Evolutionary conservation across 2,113 vertebrate species (phyloP).

Genomic region (Peromyscus leucopus): DNA sequence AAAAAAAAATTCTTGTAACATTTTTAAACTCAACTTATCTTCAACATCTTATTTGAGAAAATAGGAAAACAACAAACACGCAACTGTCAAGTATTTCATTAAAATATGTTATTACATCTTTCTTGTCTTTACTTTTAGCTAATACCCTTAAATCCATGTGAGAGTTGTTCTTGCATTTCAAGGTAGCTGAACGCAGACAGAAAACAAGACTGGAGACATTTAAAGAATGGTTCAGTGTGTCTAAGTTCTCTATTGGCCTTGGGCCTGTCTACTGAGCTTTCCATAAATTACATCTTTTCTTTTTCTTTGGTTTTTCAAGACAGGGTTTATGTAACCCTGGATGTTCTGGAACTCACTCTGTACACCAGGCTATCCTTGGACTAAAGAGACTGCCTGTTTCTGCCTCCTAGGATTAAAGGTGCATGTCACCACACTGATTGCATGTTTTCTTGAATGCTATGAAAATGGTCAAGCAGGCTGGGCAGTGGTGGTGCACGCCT

Average conservation of each 20-base stretch:
- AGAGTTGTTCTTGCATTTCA: neutral
- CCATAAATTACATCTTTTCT: neutral
- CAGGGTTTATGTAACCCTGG: neutral
- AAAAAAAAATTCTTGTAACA: constrained; percentile 3
- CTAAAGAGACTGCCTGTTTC: neutral
- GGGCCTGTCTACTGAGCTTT: neutral
- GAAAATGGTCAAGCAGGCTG: neutral
- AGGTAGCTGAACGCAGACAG: neutral
- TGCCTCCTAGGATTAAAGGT: neutral
- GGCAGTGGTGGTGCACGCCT: too few species aligned
- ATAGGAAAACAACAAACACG: neutral
- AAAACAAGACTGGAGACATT: neutral
- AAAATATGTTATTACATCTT: neutral
- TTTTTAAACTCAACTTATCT: neutral
- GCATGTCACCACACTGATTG: neutral
- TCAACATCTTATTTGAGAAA: constrained; percentile 22
- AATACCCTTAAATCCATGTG: neutral
- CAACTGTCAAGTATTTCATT: neutral
- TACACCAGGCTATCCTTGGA: neutral
- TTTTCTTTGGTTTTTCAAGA: neutral
- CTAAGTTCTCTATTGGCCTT: neutral
- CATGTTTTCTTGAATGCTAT: neutral
- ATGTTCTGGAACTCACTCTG: neutral
- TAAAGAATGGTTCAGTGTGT: neutral
- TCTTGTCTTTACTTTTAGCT: neutral